Base-by-base conservation (phyloP, 2,888 invertebrate genomes). In the Brachyopa scutellaris region DNA sequence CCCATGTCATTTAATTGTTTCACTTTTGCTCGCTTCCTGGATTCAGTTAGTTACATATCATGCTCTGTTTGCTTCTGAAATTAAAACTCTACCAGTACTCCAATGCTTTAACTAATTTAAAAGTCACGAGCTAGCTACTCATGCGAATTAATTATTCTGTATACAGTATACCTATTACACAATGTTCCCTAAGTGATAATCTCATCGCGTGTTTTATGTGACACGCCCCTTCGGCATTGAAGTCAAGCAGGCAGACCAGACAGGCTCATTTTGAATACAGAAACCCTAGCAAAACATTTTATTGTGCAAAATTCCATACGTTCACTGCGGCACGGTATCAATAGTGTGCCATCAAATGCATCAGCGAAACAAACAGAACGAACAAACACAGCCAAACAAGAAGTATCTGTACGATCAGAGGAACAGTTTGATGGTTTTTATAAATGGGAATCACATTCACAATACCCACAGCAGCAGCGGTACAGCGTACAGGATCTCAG, bases 71-170 rank as follows among this genome's bases (percentile, higher is more conserved):
- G 51, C 33, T 47, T 19, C 23, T n/a, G n/a, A 31, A 74, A 40
- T 29, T 31, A 45, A 21, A 49, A 57, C 29, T 13, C 21, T 31
- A 51, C 42, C 15, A 74, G 33, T 69, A 64, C 62, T 80, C 49
- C 55, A 57, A n/a, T n/a, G n/a, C n/a, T n/a, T n/a, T n/a, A n/a
- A n/a, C n/a, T n/a, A n/a, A n/a, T n/a, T n/a, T n/a, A n/a, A n/a
- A n/a, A 79, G 73, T 57, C 72, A 78, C 72, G 72, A 78, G 51
- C 66, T 42, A 47, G 40, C 29, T 55, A 67, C 61, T 55, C 73
- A 67, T 79, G 73, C 74, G 79, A 79, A 55, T 64, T 76, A 80
- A 80, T 80, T 80, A 80, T 69, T 74, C 69, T 31, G n/a, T n/a
- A n/a, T n/a, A n/a, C n/a, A n/a, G 23, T 69, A 57, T 70, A 76